These are phyloP conservation scores for Macrotis lagotis DNA, from an alignment of 2,113 vertebrate species.

Conservation along the genomic window DNA sequence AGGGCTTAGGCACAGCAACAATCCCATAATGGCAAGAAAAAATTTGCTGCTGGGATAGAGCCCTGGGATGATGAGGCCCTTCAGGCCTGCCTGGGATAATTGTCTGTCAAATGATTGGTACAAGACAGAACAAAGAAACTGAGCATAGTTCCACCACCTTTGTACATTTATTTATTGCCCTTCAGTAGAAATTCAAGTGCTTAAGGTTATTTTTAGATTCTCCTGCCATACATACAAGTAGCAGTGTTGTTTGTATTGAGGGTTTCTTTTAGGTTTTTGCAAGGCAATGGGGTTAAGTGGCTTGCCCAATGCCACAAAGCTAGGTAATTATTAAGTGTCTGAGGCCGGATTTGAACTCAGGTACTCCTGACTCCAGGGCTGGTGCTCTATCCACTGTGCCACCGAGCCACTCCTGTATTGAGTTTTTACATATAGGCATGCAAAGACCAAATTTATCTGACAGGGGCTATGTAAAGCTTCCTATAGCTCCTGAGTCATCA, in stretches of 20 bases:
- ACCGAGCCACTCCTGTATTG: too few species aligned
- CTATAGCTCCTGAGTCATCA: neutral
- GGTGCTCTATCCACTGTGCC: too few species aligned
- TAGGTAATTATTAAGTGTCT: too few species aligned
- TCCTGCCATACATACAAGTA: neutral
- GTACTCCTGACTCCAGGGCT: too few species aligned
- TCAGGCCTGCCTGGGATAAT: neutral
- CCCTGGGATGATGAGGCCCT: constrained; percentile 42
- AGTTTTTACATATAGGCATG: neutral
- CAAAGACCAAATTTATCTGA: constrained; percentile 28
- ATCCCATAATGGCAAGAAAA: constrained; percentile 22
- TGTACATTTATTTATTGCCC: constrained; percentile 7
- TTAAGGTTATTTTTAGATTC: constrained; percentile 37
- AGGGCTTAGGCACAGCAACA: neutral
- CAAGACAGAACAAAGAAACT: constrained; percentile 21
- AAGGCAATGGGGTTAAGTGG: too few species aligned
- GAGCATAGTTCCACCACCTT: neutral
- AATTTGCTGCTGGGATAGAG: neutral
- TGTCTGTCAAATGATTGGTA: neutral
- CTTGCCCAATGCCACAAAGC: too few species aligned
- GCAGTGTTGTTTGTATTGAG: neutral
- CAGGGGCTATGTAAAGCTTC: constrained; percentile 23
- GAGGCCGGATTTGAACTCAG: too few species aligned
- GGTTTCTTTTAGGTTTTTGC: too few species aligned
- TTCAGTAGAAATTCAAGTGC: constrained; percentile 42